Percentiles rank a stretch among this genome's conserved stretches.
These are phyloP conservation scores for Brotula barbata DNA, from an alignment of 2,797 vertebrate genomes.

Conservation along the genomic window DNA sequence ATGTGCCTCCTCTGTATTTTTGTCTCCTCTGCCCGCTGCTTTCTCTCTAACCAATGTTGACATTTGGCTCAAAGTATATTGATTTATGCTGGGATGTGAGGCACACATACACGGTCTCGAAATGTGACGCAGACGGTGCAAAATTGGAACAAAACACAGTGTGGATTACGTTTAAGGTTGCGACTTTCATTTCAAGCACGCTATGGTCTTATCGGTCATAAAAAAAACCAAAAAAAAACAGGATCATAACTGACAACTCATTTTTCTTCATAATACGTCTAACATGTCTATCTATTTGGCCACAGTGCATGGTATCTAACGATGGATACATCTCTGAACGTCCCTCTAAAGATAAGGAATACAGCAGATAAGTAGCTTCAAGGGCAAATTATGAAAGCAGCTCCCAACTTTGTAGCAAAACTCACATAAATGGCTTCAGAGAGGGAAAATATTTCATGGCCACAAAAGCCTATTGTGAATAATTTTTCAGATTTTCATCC, in stretches of 20 bases:
- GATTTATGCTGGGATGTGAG: conserved; percentile 56
- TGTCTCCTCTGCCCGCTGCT: conserved; percentile 45
- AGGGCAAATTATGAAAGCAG: conserved; percentile 30
- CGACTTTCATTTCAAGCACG: conserved; percentile 25
- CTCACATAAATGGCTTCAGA: conserved; percentile 34
- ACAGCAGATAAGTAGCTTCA: conserved; percentile 27
- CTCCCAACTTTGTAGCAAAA: conserved; percentile 25
- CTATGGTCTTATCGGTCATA: conserved; percentile 6
- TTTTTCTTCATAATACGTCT: conserved; percentile 13
- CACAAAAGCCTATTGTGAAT: conserved; percentile 28
- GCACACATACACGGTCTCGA: conserved; percentile 34
- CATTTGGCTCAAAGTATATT: conserved; percentile 73
- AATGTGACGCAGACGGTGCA: conserved; percentile 33
- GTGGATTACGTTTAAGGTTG: conserved; percentile 17
- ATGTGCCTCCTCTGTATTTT: conserved; percentile 57
- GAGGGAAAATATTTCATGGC: conserved; percentile 46
- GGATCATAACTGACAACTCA: conserved; percentile 19
- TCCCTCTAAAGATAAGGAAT: background rate
- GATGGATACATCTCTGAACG: conserved; percentile 4
- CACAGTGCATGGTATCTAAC: background rate
- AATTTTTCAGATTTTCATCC: conserved; percentile 27
- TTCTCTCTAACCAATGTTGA: conserved; percentile 66
- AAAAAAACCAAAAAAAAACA: too few species aligned
- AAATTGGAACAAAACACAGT: conserved; percentile 39
- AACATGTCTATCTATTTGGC: conserved; percentile 22